phyloP scores from a whole-genome alignment of 37 sponge, comb jelly and placozoan species.

The Mnemiopsis leidyi region DNA sequence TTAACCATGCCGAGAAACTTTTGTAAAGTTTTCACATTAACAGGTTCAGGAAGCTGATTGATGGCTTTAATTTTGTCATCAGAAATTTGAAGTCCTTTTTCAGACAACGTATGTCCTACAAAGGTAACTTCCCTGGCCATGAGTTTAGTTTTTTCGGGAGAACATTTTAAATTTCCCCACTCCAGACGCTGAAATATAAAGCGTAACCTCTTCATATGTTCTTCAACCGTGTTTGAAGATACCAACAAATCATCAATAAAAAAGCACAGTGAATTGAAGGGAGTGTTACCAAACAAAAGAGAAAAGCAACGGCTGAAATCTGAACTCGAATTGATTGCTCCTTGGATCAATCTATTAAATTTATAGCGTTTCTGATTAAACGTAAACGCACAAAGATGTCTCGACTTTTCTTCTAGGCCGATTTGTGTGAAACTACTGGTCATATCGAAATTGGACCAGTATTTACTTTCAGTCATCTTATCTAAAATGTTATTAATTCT shows the following conservation, averaged over 20 bases:
- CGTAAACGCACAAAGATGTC: neutral
- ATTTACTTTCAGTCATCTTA: neutral
- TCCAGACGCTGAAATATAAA: neutral
- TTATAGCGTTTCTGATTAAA: neutral
- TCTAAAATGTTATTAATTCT: constrained; percentile 9
- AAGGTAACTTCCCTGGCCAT: neutral
- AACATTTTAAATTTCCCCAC: neutral
- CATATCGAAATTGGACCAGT: neutral
- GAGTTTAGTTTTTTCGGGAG: constrained; percentile 9
- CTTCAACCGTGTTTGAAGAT: neutral
- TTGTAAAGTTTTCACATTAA: neutral
- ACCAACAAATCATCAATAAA: constrained; percentile 13
- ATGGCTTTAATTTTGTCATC: neutral
- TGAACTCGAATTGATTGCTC: neutral
- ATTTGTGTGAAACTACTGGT: constrained; percentile 7
- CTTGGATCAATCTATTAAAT: neutral
- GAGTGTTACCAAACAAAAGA: neutral
- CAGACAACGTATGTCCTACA: neutral
- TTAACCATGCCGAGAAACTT: constrained; percentile 32
- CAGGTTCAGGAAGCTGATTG: neutral
- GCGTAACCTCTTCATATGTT: neutral
- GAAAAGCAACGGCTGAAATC: neutral
- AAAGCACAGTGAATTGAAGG: neutral
- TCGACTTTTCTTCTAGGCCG: neutral
- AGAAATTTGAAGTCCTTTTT: neutral